phyloP scores from a whole-genome alignment of 1,140 invertebrate genomes.

The Solen grandis region DNA sequence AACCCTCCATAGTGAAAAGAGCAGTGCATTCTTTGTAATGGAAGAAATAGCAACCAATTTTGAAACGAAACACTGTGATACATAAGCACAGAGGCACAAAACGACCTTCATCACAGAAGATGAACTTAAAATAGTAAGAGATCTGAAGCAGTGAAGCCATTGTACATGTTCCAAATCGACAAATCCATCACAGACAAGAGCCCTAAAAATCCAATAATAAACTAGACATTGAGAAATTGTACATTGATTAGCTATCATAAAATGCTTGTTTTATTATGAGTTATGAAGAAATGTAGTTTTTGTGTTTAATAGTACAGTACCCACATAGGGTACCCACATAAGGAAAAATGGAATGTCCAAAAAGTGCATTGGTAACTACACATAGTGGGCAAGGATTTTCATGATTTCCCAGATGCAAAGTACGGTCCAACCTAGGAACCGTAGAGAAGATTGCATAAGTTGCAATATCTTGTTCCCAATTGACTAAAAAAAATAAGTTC shows the following conservation, averaged over 20 bases:
- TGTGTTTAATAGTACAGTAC: too few relatives aligned
- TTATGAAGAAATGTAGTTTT: neutral
- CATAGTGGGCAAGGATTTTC: too few relatives aligned
- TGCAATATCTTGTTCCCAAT: too few relatives aligned
- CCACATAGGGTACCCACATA: too few relatives aligned
- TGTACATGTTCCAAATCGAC: neutral
- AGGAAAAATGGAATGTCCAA: too few relatives aligned
- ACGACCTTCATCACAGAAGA: neutral
- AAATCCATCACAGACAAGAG: neutral
- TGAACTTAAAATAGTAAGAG: neutral
- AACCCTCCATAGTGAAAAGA: neutral
- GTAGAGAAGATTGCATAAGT: too few relatives aligned
- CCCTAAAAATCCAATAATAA: neutral
- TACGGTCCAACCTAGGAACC: too few relatives aligned
- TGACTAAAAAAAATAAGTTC: too few relatives aligned
- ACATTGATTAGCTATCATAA: neutral
- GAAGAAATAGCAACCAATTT: neutral
- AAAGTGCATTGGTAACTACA: too few relatives aligned
- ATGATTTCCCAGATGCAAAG: too few relatives aligned
- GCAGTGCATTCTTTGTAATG: neutral
- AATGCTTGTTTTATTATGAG: neutral
- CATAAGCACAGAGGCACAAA: neutral
- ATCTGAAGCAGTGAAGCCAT: neutral
- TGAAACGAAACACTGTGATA: neutral
- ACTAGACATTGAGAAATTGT: neutral